phyloP scores from a whole-genome alignment of 2,113 vertebrate species.

The Cyanoderma ruficeps region DNA sequence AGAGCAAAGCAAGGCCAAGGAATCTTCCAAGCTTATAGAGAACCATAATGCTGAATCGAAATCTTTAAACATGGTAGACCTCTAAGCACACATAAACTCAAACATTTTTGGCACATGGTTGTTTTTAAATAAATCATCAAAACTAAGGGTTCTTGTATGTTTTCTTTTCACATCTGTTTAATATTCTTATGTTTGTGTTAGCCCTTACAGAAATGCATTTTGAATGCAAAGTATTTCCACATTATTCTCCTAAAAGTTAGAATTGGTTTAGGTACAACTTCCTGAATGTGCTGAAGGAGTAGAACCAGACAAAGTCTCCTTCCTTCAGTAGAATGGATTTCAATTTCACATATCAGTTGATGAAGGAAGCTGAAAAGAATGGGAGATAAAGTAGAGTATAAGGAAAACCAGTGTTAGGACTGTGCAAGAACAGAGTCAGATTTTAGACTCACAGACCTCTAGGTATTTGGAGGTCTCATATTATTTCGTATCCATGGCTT shows the following conservation, averaged over 20 bases:
- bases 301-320: not conserved
- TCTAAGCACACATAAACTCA: not conserved
- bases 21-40: not conserved
- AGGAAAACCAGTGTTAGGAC: not conserved
- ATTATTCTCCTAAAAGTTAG: not conserved
- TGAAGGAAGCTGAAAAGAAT: conserved; percentile 6
- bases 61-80: not conserved
- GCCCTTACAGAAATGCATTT: not conserved
- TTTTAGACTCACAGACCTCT: not conserved
- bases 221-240: not conserved
- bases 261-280: not conserved
- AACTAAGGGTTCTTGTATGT: not conserved
- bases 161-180: not conserved
- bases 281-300: not conserved
- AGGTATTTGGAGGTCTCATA: not conserved
- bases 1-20: not conserved
- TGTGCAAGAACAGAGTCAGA: not conserved
- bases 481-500: not conserved
- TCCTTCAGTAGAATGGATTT: not conserved
- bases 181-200: not conserved
- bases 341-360: not conserved
- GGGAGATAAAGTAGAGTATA: not conserved
- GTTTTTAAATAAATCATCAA: not conserved
- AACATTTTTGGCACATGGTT: not conserved
- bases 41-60: not conserved